These are phyloP conservation scores for rat (Rattus norvegicus) DNA, from an alignment of 2,113 vertebrate species.

Conservation along the genomic window GRCr8 NC_086031.1:82969501-82970000, in stretches of 20 bases:
- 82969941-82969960: neutral
- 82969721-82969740: neutral
- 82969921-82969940: neutral
- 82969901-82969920: neutral
- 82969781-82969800: neutral
- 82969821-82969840: neutral
- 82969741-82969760: neutral
- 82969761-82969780: neutral
- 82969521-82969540: accelerated
- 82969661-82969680: neutral
- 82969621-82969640: neutral
- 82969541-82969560: neutral
- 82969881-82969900: neutral
- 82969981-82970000: neutral
- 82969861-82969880: neutral
- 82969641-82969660: neutral
- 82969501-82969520: neutral
- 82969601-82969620: neutral
- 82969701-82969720: neutral
- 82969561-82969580: accelerated
- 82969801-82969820: neutral
- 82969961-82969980: neutral
- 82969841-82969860: neutral
- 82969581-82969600: neutral
- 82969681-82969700: neutral